phyloP scores from a whole-genome alignment of 2,888 invertebrate genomes.

The Eumacrocentrus americanus region DNA sequence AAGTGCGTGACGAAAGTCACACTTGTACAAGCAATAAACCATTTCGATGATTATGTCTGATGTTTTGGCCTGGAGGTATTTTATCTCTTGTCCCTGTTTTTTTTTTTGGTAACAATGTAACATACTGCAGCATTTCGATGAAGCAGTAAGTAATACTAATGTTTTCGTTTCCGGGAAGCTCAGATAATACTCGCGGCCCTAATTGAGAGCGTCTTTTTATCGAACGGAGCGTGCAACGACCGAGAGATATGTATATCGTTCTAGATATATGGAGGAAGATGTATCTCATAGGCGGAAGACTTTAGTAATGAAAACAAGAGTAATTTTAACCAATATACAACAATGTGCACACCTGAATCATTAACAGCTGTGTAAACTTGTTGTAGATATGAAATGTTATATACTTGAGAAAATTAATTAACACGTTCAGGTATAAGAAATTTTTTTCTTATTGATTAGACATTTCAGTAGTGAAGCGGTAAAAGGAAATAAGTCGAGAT shows the following conservation, averaged over 20 bases:
- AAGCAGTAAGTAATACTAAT: background rate
- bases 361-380: constrained; percentile 34
- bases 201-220: background rate
- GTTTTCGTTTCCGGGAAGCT: constrained; percentile 3
- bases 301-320: background rate
- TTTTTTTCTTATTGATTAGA: no score
- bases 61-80: background rate
- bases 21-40: constrained; percentile 13
- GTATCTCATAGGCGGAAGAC: no score
- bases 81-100: background rate
- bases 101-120: background rate
- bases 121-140: background rate
- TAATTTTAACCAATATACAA: background rate
- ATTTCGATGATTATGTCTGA: background rate
- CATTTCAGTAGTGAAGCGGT: background rate
- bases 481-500: background rate
- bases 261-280: no score
- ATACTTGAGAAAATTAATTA: background rate
- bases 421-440: background rate
- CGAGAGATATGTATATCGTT: background rate
- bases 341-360: constrained; percentile 30
- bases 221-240: background rate
- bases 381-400: background rate
- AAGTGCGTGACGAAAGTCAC: background rate
- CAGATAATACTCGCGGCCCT: constrained; percentile 1